Evolutionary conservation across 2,888 invertebrate species (phyloP).

Genomic region (Galeruca laticollis): DNA sequence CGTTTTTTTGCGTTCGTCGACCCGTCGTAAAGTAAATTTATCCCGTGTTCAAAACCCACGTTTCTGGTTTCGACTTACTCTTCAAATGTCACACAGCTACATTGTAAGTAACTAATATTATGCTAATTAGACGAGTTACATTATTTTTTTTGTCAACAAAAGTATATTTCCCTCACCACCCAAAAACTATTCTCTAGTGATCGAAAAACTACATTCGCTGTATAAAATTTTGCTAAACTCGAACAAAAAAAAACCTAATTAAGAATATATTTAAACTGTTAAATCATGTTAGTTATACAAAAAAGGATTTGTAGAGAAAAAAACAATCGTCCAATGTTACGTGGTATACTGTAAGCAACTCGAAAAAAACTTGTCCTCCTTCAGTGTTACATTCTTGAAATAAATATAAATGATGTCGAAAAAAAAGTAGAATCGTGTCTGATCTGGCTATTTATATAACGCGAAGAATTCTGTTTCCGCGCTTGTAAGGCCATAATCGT

Average conservation of each 20-base stretch:
- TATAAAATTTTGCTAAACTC: no score
- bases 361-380: conserved; percentile 20
- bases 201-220: no score
- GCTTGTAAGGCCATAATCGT: not conserved
- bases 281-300: no score
- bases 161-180: no score
- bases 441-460: conserved; percentile 8
- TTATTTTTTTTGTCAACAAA: no score
- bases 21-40: conserved; percentile 25
- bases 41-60: conserved; percentile 31
- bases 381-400: not conserved
- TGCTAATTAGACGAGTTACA: conserved; percentile 15
- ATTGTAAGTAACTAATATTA: conserved; percentile 10
- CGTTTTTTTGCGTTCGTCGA: conserved; percentile 40
- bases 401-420: conserved; percentile 7
- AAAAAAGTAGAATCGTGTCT: conserved; percentile 4
- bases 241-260: no score
- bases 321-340: not conserved
- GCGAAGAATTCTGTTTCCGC: conserved; percentile 14
- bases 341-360: not conserved
- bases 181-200: no score
- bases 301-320: not conserved
- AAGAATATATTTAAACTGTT: no score
- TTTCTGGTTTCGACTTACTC: conserved; percentile 27
- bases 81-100: conserved; percentile 25